Base-by-base conservation (phyloP, 1,140 invertebrate species). In the Drosophila kohkoa region DNA sequence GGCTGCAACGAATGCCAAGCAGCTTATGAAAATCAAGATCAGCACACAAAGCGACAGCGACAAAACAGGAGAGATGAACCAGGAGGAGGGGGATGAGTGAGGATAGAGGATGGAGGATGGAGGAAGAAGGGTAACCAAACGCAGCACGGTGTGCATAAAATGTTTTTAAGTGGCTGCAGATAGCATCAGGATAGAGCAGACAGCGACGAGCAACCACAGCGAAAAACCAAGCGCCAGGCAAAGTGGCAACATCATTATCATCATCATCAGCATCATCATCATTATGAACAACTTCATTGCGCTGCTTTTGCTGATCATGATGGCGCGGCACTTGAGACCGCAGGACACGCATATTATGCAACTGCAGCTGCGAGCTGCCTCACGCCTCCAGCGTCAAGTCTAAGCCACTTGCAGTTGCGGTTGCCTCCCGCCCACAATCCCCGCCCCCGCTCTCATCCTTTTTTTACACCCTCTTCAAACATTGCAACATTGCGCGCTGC, bases 21-120 rank as follows among this genome's bases (percentile, higher is more conserved):
- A 35, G 72, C 72, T 75, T 70, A 75, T 75, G 58, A 75, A 75
- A 75, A 75, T 75, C 66, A 75, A 70, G 72, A 75, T 75, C 72
- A 75, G 72, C 66, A 16, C 65, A 41, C 64, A 51, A 60, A 45
- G 66, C 57, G 20, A 25, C 20, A 30, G 35, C 35, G 6, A 7
- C 35, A 38, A 25, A 15, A 6, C n/a, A 32, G 46, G 15, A 38
- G 35, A 11, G 11, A 57, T 2, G 30, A 43, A 25, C 20, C 10
- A 20, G 43, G 28, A 20, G 6, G 32, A 11, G 38, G 2, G 8
- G 13, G n/a, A 6, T 1, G 8, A 10, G 20, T 3, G 20, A 20
- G 20, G 16, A 0, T 20, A 1, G 15, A 41, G 7, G 5, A 20
- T 20, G 15, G 1, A 25, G 7, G 28, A 8, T 10, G 1, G 8